phyloP scores from a whole-genome alignment of 2,113 vertebrate species.

The Cyprichromis sp. region DNA sequence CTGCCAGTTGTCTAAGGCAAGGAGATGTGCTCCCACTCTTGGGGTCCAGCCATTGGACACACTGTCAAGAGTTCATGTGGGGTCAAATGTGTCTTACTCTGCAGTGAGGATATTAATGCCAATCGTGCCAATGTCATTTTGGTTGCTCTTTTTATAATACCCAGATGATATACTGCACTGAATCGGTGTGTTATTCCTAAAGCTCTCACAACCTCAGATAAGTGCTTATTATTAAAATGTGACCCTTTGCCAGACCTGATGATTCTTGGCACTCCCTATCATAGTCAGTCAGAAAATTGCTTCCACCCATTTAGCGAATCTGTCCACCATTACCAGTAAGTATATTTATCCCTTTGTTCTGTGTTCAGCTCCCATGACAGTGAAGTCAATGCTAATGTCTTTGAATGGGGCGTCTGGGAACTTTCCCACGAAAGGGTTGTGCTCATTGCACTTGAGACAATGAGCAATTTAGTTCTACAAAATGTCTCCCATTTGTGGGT shows the following conservation, averaged over 20 bases:
- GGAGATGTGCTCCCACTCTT: neutral
- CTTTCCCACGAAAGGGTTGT: neutral
- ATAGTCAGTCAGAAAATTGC: neutral
- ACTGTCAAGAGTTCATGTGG: neutral
- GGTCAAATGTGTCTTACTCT: neutral
- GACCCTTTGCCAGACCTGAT: neutral
- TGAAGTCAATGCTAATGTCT: neutral
- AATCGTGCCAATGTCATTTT: neutral
- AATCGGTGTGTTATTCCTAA: neutral
- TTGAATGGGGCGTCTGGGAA: neutral
- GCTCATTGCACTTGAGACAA: neutral
- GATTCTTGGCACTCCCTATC: neutral
- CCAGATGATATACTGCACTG: neutral
- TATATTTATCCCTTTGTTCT: neutral
- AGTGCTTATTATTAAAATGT: neutral
- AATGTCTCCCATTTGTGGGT: neutral
- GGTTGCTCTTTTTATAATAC: neutral
- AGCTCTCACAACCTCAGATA: neutral
- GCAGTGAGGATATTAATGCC: neutral
- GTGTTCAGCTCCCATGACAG: neutral
- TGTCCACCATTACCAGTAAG: neutral
- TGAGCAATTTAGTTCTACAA: neutral
- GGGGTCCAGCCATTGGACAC: neutral
- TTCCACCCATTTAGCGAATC: neutral
- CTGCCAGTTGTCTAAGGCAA: neutral